Conservation (phyloP, 2,888 invertebrate species). For the Altica lythri region DNA sequence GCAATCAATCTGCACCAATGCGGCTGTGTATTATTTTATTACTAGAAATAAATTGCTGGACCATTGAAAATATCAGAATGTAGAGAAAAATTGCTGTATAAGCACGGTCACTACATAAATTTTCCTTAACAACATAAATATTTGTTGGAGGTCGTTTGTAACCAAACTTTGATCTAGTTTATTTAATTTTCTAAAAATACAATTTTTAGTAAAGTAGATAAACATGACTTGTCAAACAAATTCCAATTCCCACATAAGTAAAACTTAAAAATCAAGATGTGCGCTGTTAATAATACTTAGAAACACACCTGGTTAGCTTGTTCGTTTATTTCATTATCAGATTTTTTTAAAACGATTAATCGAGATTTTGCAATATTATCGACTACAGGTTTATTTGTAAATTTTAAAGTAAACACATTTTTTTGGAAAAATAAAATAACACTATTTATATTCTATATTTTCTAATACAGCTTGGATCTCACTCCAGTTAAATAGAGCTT, state of each 20-base stretch:
- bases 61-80: slow-evolving; percentile 31
- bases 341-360: no score
- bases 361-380: no score
- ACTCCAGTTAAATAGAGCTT: no score
- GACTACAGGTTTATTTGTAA: no score
- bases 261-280: slow-evolving; percentile 5
- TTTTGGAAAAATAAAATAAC: no score
- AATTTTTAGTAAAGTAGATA: slow-evolving; percentile 34
- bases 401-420: no score
- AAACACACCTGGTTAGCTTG: slow-evolving; percentile 7
- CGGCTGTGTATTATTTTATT: slow-evolving; percentile 10
- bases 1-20: neutral
- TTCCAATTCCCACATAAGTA: slow-evolving; percentile 20
- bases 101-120: slow-evolving; percentile 25
- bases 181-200: slow-evolving; percentile 38
- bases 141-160: slow-evolving; percentile 34
- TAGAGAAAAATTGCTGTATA: slow-evolving; percentile 35
- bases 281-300: slow-evolving; percentile 1
- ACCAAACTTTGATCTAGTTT: slow-evolving; percentile 33
- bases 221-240: slow-evolving; percentile 37
- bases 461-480: no score
- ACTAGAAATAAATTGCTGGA: slow-evolving; percentile 20
- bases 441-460: no score
- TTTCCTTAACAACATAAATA: slow-evolving; percentile 35
- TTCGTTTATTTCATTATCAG: no score